Percentiles rank a stretch among this genome's conserved stretches.
Conservation (phyloP, 2,113 vertebrate species). For the Cricetomys ansorgei region DNA sequence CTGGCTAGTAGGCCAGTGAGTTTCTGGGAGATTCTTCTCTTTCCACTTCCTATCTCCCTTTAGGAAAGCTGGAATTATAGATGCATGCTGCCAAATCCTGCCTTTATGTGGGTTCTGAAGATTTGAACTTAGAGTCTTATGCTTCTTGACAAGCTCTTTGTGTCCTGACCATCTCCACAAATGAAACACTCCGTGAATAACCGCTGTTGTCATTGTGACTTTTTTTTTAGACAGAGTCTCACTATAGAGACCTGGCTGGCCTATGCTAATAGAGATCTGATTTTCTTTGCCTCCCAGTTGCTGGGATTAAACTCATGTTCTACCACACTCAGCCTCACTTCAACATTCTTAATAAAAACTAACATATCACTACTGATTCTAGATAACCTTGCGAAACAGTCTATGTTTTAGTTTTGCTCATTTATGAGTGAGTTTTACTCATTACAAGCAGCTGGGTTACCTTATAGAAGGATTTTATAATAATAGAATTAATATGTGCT, state of each 20-base stretch:
- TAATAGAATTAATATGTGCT: not conserved
- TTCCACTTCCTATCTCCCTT: too few relatives aligned
- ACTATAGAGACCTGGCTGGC: not conserved
- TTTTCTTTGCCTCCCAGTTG: too few relatives aligned
- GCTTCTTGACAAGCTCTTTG: not conserved
- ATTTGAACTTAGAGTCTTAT: not conserved
- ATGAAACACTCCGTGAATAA: not conserved
- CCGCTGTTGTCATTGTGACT: not conserved
- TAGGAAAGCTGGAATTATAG: not conserved
- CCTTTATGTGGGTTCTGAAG: not conserved
- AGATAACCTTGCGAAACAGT: not conserved
- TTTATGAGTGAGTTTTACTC: conserved; percentile 4
- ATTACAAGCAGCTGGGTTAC: not conserved
- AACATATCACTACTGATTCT: not conserved
- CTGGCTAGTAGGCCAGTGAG: not conserved
- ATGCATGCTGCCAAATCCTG: not conserved
- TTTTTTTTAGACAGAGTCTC: not conserved
- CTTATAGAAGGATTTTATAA: conserved; percentile 31
- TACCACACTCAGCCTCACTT: not conserved
- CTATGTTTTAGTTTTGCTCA: conserved; percentile 40
- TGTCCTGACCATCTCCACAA: not conserved
- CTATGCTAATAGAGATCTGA: too few relatives aligned
- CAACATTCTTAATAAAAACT: not conserved
- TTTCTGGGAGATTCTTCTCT: not conserved
- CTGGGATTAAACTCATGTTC: not conserved